Base-by-base conservation (phyloP, 2,797 vertebrate genomes). In the Cuculus canorus region DNA sequence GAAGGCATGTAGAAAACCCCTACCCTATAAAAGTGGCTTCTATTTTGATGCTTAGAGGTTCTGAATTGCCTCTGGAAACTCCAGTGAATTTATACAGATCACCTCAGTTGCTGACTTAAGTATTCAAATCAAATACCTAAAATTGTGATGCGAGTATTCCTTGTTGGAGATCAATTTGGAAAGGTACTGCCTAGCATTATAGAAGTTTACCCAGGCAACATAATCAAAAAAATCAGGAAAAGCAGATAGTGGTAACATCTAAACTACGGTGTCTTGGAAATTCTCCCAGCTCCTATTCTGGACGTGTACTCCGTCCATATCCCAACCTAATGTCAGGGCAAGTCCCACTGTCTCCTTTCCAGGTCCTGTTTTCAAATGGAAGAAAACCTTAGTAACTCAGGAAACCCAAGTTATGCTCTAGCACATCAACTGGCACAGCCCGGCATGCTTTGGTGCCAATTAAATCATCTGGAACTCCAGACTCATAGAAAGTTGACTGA, bases 171-270 rank as follows among this genome's bases (percentile, higher is more conserved):
- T 11, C 6, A 9, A 85, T 72, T 92, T 96, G 86, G 82, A 94
- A 71, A 96, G 73, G 80, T 50, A 78, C 21, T 90, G 70, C 56
- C 63, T 59, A 66, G 39, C 60, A 76, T 35, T 84, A 76, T 32
- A 90, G 47, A 63, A 82, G 63, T 88, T 95, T 95, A 90, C 66
- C 77, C 95, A 97, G 91, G 88, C 93, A 90, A 93, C 83, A 92
- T 15, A 3, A 0, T 60, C 56, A 92, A 88, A 95, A 92, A 93
- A 93, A 95, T 92, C 90, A 92, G 88, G 70, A 94, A 64, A 86
- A 90, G 56, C 63, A 66, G 50, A 94, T 81, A 94, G 47, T 41
- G 70, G 86, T 83, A 80, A 96, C 83, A 90, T 94, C 94, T 94
- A 83, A 94, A 92, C 92, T 72, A 56, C 13, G n/a, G 35, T 60